Percentiles rank a stretch among this genome's conserved stretches.
Conservation (phyloP, 2,888 invertebrate genomes). For the Parascotia fuliginaria region DNA sequence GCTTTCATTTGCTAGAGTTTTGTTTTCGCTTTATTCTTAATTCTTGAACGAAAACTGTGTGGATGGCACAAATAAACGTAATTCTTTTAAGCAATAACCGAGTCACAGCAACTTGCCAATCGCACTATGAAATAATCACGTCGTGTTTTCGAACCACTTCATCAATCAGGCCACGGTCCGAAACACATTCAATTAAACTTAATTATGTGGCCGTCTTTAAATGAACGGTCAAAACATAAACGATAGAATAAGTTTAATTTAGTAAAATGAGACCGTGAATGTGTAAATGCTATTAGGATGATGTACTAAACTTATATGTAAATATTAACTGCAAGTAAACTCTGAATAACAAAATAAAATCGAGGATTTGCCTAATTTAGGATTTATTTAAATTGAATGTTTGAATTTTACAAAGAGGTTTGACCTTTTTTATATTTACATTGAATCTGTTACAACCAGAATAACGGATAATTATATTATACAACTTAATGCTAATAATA, state of each 20-base stretch:
- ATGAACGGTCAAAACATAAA: constrained; percentile 1
- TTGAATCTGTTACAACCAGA: not conserved
- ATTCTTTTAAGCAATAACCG: constrained; percentile 45
- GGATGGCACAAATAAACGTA: constrained; percentile 52
- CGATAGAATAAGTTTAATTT: not conserved
- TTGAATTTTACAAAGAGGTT: not conserved
- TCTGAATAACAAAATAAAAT: not conserved
- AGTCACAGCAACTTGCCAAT: constrained; percentile 42
- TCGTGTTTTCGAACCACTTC: constrained; percentile 28
- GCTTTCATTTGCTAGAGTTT: too few species aligned
- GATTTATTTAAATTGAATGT: too few species aligned
- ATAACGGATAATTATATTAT: not conserved
- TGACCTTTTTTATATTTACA: not conserved
- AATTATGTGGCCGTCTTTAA: constrained; percentile 13
- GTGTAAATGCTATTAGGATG: not conserved
- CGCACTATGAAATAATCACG: constrained; percentile 45
- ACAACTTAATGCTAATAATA: too few species aligned
- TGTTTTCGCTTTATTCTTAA: constrained; percentile 19
- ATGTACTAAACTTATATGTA: not conserved
- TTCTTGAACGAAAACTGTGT: constrained; percentile 14
- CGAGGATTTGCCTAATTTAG: too few species aligned
- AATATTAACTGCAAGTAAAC: not conserved
- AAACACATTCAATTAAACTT: constrained; percentile 28
- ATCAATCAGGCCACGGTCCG: constrained; percentile 22
- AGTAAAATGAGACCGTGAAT: not conserved